phyloP scores from a whole-genome alignment of 2,797 vertebrate species.

The Enoplosus armatus region DNA sequence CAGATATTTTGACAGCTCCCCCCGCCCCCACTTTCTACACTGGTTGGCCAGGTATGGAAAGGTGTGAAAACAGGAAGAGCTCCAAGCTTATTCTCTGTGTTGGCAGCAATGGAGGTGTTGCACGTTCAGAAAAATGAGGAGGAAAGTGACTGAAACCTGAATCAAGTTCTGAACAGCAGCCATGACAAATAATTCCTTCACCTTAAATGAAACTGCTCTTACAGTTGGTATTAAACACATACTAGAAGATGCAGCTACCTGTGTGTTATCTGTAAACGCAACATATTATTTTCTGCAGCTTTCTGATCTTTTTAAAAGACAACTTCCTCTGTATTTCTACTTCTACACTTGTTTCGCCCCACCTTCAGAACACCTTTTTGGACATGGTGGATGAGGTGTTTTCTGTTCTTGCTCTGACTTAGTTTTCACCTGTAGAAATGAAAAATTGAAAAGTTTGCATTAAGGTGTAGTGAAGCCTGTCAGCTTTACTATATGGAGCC shows the following conservation, averaged over 20 bases:
- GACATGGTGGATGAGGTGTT: not conserved
- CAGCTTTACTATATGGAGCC: not conserved
- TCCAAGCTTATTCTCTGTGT: constrained; percentile 10
- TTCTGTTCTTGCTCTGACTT: not conserved
- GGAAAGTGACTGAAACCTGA: constrained; percentile 21
- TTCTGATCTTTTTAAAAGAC: constrained; percentile 8
- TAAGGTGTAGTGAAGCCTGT: constrained; percentile 2
- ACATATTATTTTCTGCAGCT: not conserved
- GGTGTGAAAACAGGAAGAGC: constrained; percentile 47
- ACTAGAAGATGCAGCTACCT: not conserved
- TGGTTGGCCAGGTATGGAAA: constrained; percentile 43
- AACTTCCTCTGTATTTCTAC: not conserved
- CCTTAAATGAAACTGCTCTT: not conserved
- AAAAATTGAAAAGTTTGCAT: constrained; percentile 1
- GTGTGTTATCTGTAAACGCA: not conserved
- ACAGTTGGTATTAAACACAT: not conserved
- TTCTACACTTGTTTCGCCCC: not conserved
- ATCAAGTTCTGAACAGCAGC: constrained; percentile 32
- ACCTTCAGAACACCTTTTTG: not conserved
- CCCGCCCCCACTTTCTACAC: not conserved
- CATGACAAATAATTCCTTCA: not conserved
- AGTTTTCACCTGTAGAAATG: not conserved
- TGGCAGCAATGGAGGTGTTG: constrained; percentile 39
- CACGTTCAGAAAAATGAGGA: constrained; percentile 32
- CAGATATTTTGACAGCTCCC: constrained; percentile 26